These are phyloP conservation scores for Agapostemon virescens DNA, from an alignment of 2,888 invertebrate species.

Conservation along the genomic window DNA sequence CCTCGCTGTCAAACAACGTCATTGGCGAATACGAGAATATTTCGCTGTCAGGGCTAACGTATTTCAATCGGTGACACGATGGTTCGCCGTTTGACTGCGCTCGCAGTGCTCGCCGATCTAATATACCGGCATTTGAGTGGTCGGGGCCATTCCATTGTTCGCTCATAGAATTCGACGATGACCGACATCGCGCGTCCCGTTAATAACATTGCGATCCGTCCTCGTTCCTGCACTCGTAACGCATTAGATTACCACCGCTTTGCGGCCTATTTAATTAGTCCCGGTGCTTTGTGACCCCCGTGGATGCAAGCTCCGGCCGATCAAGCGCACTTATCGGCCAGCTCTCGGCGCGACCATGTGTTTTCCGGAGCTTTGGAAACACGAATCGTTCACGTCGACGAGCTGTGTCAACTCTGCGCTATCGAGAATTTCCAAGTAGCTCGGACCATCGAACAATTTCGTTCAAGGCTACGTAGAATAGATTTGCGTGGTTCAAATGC, in stretches of 20 bases:
- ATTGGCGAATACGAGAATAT: slow-evolving; percentile 38
- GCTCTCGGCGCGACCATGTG: neutral
- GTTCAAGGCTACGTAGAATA: neutral
- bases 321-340: slow-evolving; percentile 35
- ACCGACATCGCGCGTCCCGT: slow-evolving; percentile 33
- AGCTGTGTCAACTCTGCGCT: neutral
- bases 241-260: slow-evolving; percentile 62
- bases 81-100: slow-evolving; percentile 44
- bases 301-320: slow-evolving; percentile 24
- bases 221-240: slow-evolving; percentile 34
- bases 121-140: slow-evolving; percentile 54
- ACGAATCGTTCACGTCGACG: slow-evolving; percentile 11
- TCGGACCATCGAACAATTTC: neutral
- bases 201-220: slow-evolving; percentile 47
- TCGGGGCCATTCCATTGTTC: slow-evolving; percentile 40
- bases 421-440: slow-evolving; percentile 4
- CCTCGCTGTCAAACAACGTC: slow-evolving; percentile 36
- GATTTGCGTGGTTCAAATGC: neutral
- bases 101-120: slow-evolving; percentile 37
- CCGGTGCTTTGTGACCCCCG: slow-evolving; percentile 57
- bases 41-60: slow-evolving; percentile 51
- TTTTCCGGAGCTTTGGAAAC: slow-evolving; percentile 22
- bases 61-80: slow-evolving; percentile 51
- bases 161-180: slow-evolving; percentile 10
- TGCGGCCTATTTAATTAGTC: slow-evolving; percentile 68